These are phyloP conservation scores for Chrysolina americana DNA, from an alignment of 2,888 invertebrate species.

Conservation along the genomic window DNA sequence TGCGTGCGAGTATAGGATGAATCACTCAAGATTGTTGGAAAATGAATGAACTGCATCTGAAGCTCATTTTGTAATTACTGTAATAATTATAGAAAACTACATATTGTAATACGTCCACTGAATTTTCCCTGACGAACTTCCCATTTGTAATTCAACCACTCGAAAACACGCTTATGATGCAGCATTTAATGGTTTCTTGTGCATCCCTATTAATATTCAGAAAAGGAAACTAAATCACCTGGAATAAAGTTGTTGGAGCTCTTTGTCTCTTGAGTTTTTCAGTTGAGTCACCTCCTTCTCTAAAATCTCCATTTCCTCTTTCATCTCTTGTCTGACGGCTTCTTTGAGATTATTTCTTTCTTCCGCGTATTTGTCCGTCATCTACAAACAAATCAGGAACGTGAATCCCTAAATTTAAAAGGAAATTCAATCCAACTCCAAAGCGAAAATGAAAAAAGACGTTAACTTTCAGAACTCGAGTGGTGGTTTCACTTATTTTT, in stretches of 20 bases:
- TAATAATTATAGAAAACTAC: too few species aligned
- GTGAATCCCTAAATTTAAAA: neutral
- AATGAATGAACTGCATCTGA: too few species aligned
- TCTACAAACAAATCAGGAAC: conserved; percentile 56
- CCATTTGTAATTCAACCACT: neutral
- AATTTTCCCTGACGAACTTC: neutral
- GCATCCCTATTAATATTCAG: neutral
- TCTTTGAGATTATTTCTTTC: conserved; percentile 75
- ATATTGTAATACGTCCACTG: too few species aligned
- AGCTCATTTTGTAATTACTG: too few species aligned
- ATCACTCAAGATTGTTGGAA: too few species aligned
- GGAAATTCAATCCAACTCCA: neutral
- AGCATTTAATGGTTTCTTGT: neutral
- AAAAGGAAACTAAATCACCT: conserved; percentile 71
- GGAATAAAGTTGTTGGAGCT: conserved; percentile 85
- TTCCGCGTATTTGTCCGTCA: conserved; percentile 70
- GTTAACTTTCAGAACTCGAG: neutral
- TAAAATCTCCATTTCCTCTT: conserved; percentile 75
- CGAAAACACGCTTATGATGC: neutral
- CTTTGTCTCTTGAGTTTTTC: conserved; percentile 78
- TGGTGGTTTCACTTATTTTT: neutral
- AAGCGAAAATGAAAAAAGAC: neutral
- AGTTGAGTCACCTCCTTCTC: conserved; percentile 75
- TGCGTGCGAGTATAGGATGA: too few species aligned
- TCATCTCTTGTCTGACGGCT: conserved; percentile 76